phyloP scores from a whole-genome alignment of 2,113 vertebrate genomes.

The human (Homo sapiens) region GRCh38 chr3:106483001-106483500 shows the following conservation, averaged over 20 bases:
- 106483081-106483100: neutral
- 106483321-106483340: neutral
- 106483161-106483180: neutral
- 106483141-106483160: neutral
- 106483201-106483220: neutral
- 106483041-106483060: neutral
- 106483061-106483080: neutral
- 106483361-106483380: neutral
- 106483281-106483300: neutral
- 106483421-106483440: too few relatives aligned
- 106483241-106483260: conserved; percentile 6
- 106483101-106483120: neutral
- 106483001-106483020: neutral
- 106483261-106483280: neutral
- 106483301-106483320: neutral
- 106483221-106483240: neutral
- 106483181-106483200: neutral
- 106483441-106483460: too few relatives aligned
- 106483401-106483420: too few relatives aligned
- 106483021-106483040: neutral
- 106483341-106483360: neutral
- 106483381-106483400: neutral
- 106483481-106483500: too few relatives aligned
- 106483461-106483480: too few relatives aligned
- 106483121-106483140: neutral